Base-by-base conservation (phyloP, 2,113 vertebrate species). In the Myotis lucifugus region DNA sequence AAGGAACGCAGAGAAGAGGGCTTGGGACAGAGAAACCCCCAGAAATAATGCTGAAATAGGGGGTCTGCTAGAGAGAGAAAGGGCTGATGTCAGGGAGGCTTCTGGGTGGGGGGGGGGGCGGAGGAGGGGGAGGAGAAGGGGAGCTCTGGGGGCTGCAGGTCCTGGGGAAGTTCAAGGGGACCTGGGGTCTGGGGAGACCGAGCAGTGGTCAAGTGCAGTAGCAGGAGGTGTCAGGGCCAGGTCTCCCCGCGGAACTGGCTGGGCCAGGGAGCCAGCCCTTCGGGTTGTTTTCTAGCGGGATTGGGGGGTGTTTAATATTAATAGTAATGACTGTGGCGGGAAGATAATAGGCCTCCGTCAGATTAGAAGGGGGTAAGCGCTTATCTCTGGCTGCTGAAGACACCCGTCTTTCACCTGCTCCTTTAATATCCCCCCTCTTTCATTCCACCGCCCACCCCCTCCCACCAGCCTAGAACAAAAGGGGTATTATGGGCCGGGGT, bases 361-460 rank as follows among this genome's bases (percentile, higher is more conserved):
- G 98, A 99, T 98, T 98, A 98, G 98, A 98, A 98, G 98, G 98
- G 98, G 98, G 98, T 98, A 94, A 98, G 97, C 97, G 98, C 98
- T 99, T 99, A 99, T 99, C 99, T 98, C 92, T 85, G 97, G 76
- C 98, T 96, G 98, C 98, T 98, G 98, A 98, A 98, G 98, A 98
- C 98, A 97, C 98, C 98, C 96, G 98, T 98, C 98, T 98, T 98
- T 99, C 98, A 99, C 99, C 98, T 99, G 98, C 98, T 98, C 97
- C 98, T 98, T 98, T 98, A 98, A 98, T 98, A 98, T 98, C 98
- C 98, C 98, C 98, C 98, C 98, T 97, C 98, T 98, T 98, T 98
- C 98, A 98, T 97, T 98, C 97, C 97, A 97, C 98, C 97, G 98
- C 98, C 97, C 97, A 98, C 98, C 98, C 97, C 98, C 98, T 98